Evolutionary conservation across 2,888 invertebrate species (phyloP), one percentile per base, ranked within the genome.

Genomic region (Drosophila kuntzei): DNA sequence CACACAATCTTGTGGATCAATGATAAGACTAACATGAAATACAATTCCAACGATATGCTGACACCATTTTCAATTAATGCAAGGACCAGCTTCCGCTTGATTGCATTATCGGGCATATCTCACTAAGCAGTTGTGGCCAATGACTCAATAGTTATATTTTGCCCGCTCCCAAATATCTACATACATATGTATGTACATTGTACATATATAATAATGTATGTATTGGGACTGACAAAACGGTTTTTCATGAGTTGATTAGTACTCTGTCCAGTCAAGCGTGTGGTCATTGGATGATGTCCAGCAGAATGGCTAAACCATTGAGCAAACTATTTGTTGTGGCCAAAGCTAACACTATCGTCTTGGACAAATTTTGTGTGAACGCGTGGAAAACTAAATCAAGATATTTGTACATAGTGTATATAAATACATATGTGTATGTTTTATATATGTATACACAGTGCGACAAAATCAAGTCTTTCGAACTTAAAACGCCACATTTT

Each of bases 191-290:
- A 43, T 25, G 2, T 20, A 39, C 41, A 29, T 5, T 22, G 5
- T 36, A 20, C 20, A 25, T 29, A 18, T 14, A 29, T 16, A n/a
- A n/a, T 34, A 18, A 25, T 14, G 29, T 7, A 20, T 41, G 3
- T 22, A 54, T 20, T 41, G 51, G 62, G 62, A 63, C 67, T 51
- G 60, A 69, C 76, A 72, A 66, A 69, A 64, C 50, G 51, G 39
- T 55, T 62, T 76, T 79, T 59, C 72, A 79, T 71, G 65, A 58
- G 47, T 67, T 79, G 72, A 78, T 78, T 79, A 78, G 66, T 58
- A 37, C 27, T 32, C 25, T 53, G 47, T 9, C 39, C 63, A 71
- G 60, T 71, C 51, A 78, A 74, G 64, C 70, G 79, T 78, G 18
- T 27, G 25, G 37, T 51, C 36, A 37, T 51, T 41, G 51, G 27